phyloP scores from a whole-genome alignment of 1,140 invertebrate genomes.

The Schmidtea mediterranea region DNA sequence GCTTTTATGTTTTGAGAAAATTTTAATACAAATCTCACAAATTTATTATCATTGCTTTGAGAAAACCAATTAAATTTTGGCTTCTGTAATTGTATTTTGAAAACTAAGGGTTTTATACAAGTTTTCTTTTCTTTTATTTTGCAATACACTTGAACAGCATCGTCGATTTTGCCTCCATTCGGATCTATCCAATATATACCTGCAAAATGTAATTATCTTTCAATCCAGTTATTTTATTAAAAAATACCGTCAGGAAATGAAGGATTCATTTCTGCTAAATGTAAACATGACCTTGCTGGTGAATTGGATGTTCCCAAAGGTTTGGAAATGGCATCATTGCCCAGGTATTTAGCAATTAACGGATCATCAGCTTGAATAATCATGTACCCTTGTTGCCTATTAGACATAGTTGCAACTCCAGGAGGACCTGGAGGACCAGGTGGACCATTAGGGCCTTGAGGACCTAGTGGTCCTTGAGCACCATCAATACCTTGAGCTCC shows the following conservation, averaged over 20 bases:
- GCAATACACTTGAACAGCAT: constrained; percentile 2
- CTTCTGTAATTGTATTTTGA: too few relatives aligned
- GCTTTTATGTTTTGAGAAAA: too few relatives aligned
- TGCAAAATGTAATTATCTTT: not conserved
- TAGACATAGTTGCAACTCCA: too few relatives aligned
- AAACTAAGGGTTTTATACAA: not conserved
- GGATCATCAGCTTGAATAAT: not conserved
- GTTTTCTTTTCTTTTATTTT: not conserved
- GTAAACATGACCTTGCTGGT: not conserved
- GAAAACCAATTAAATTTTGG: too few relatives aligned
- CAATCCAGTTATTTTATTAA: not conserved
- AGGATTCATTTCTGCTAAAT: not conserved
- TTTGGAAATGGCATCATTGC: not conserved
- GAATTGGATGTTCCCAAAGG: not conserved
- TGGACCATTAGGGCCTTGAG: not conserved
- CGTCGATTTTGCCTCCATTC: constrained; percentile 2
- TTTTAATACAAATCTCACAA: too few relatives aligned
- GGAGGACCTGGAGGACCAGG: constrained; percentile 3
- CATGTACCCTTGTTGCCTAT: too few relatives aligned
- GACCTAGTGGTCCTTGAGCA: not conserved
- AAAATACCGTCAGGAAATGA: not conserved
- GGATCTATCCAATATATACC: constrained; percentile 3
- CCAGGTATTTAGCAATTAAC: not conserved
- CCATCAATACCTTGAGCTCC: constrained; percentile 1
- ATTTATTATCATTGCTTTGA: too few relatives aligned